These are phyloP conservation scores for Lethenteron camtschaticum DNA, from an alignment of 2,113 vertebrate genomes.

Conservation along the genomic window DNA sequence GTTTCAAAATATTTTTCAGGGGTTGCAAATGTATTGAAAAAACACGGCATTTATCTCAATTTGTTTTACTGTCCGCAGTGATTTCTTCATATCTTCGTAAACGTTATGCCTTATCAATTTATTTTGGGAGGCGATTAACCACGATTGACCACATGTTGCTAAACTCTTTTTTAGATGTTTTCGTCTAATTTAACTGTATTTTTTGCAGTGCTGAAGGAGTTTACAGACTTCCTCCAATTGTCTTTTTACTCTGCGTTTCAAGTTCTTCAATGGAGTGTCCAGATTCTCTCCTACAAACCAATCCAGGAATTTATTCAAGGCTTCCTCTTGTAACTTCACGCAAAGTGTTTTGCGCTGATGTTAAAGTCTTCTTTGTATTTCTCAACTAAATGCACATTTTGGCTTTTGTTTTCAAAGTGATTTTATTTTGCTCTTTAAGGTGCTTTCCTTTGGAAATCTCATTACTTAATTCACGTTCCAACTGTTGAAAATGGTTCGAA, in stretches of 20 bases:
- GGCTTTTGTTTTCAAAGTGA: not conserved
- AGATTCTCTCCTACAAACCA: not conserved
- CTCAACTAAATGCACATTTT: slow-evolving; percentile 6
- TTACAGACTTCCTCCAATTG: slow-evolving; percentile 7
- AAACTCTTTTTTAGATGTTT: not conserved
- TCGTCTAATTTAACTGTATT: not conserved
- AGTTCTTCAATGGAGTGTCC: not conserved
- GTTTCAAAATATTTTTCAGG: too few relatives aligned
- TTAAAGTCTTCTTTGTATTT: slow-evolving; percentile 6
- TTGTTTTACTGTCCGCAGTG: too few relatives aligned
- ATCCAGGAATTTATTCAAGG: not conserved
- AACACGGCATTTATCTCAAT: too few relatives aligned
- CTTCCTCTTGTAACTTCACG: not conserved
- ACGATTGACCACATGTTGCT: slow-evolving; percentile 2
- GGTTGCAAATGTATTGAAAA: too few relatives aligned
- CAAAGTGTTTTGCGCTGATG: not conserved
- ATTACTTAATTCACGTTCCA: slow-evolving; percentile 7
- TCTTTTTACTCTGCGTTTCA: not conserved
- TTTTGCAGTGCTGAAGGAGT: slow-evolving; percentile 5
- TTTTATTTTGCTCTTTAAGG: too few relatives aligned
- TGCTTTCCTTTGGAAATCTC: too few relatives aligned
- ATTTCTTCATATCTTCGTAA: too few relatives aligned
- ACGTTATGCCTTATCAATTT: too few relatives aligned
- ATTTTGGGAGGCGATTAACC: not conserved
- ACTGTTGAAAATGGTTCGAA: slow-evolving; percentile 17